Percentiles rank a stretch among this genome's conserved stretches.
Evolutionary conservation across 2,888 invertebrate genomes (phyloP).

Genomic region (Atethmia centrago): DNA sequence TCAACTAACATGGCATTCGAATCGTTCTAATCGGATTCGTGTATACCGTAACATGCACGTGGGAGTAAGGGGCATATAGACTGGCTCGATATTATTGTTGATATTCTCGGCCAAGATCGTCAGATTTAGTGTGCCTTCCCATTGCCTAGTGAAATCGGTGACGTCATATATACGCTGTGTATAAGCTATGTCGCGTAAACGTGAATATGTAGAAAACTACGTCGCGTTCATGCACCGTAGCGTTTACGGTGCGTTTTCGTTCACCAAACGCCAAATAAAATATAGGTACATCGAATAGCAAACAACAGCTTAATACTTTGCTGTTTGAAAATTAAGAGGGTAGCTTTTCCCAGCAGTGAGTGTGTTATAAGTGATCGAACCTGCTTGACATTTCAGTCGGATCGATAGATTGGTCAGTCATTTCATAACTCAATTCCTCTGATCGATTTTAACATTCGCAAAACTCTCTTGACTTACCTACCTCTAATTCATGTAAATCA

Average conservation of each 20-base stretch:
- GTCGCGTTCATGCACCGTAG: not conserved
- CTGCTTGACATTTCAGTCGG: not conserved
- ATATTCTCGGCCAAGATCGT: constrained; percentile 19
- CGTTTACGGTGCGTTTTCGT: not conserved
- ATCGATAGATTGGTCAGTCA: not conserved
- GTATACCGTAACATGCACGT: constrained; percentile 60
- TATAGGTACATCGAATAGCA: not conserved
- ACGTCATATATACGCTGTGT: constrained; percentile 1
- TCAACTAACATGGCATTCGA: constrained; percentile 61
- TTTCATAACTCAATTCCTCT: not conserved
- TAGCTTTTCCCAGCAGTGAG: not conserved
- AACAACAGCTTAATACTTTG: not conserved
- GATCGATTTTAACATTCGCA: not conserved
- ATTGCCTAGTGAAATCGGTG: constrained; percentile 1
- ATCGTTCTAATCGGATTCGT: constrained; percentile 64
- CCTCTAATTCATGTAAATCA: constrained; percentile 16
- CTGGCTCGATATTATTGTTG: constrained; percentile 41
- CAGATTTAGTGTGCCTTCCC: constrained; percentile 17
- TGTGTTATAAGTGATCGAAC: too few species aligned
- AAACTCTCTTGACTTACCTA: not conserved
- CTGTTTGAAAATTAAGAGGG: not conserved
- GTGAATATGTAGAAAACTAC: not conserved
- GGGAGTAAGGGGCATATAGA: constrained; percentile 43
- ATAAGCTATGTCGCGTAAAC: not conserved
- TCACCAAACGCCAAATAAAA: not conserved